Conservation (phyloP, 1,140 invertebrate genomes). For the Acromyrmex heyeri region DNA sequence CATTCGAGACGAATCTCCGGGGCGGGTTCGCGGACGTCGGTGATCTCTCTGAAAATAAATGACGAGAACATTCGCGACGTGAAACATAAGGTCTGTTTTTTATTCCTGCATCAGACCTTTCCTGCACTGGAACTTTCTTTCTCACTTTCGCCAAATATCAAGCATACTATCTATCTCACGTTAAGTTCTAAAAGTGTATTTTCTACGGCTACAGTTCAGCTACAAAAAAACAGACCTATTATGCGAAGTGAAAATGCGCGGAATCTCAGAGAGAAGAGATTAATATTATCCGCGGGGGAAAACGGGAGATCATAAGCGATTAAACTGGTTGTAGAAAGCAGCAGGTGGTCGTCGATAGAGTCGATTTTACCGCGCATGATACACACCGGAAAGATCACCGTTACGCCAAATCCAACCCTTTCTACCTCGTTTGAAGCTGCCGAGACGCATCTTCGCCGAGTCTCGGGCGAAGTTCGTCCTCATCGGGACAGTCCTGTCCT, state of each 20-base stretch:
- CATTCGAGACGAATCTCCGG: constrained; percentile 80
- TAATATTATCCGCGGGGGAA: not conserved
- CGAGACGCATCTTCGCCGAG: constrained; percentile 82
- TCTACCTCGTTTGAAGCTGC: constrained; percentile 85
- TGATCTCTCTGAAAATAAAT: constrained; percentile 80
- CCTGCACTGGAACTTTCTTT: no score
- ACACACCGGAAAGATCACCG: constrained; percentile 37
- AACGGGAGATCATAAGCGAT: not conserved
- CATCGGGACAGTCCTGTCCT: constrained; percentile 79
- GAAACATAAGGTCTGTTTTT: not conserved
- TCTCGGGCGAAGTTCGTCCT: constrained; percentile 82
- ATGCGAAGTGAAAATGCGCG: not conserved
- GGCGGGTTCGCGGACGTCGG: constrained; percentile 79
- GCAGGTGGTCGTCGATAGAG: not conserved
- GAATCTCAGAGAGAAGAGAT: not conserved
- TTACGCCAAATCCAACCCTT: not conserved
- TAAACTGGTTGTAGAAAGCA: not conserved
- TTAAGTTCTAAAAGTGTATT: no score
- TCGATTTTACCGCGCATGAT: not conserved
- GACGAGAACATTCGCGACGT: not conserved
- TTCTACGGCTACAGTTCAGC: no score
- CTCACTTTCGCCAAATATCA: no score
- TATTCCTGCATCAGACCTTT: no score
- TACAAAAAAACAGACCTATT: no score
- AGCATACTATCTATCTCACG: no score